Conservation (phyloP, 2,113 vertebrate genomes). For the Oreocharis arfaki region DNA sequence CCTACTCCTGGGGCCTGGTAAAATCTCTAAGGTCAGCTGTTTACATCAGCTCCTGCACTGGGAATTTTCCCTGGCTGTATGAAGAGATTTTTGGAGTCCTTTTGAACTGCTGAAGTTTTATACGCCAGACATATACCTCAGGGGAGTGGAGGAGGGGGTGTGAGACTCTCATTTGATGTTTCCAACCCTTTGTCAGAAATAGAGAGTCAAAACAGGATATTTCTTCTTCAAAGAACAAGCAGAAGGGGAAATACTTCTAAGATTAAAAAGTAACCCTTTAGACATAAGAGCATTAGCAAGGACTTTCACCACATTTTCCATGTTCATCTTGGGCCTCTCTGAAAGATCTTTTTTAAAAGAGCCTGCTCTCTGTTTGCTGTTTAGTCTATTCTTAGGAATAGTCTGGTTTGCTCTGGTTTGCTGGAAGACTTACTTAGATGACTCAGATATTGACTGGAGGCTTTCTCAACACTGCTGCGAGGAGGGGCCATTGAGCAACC, state of each 20-base stretch:
- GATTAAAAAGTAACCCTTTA: background rate
- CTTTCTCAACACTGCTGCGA: background rate
- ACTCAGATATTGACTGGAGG: constrained; percentile 56
- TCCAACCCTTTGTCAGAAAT: background rate
- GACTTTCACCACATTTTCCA: background rate
- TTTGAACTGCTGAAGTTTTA: background rate
- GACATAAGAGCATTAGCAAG: background rate
- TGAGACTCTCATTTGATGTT: constrained; percentile 42
- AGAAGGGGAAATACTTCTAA: background rate
- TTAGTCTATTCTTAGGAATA: constrained; percentile 48
- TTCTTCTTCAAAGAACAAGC: background rate
- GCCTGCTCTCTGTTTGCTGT: background rate
- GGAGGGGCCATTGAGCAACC: constrained; percentile 32
- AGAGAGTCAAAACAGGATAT: constrained; percentile 3
- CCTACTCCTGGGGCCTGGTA: background rate
- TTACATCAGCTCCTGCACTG: background rate
- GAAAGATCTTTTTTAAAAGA: background rate
- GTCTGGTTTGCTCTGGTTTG: constrained; percentile 35
- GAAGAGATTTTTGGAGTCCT: background rate
- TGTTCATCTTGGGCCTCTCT: background rate
- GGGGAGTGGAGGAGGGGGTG: constrained; percentile 1
- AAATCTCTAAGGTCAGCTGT: background rate
- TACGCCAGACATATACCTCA: constrained; percentile 8
- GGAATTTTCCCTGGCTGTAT: background rate
- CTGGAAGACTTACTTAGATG: constrained; percentile 45